Evolutionary conservation across 2,113 vertebrate genomes (phyloP), one percentile per base, ranked within the genome.

Genomic region (Cottus gobio): DNA sequence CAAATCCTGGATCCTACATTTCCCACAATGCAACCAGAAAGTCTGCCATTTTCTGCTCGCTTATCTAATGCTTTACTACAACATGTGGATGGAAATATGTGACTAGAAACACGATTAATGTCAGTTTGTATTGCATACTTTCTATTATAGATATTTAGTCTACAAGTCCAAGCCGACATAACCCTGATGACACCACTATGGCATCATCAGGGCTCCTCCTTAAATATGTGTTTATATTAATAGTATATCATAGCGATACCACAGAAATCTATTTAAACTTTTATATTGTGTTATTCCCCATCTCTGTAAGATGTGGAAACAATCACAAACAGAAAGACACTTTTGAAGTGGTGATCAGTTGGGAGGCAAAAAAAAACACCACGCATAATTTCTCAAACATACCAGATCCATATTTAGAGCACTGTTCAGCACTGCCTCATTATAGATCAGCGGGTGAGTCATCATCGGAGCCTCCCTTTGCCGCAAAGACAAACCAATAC

Each of bases 401-500:
- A n/a, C 12, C 37, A 30, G 56, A 42, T 83, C 37, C 0, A 7
- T 42, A 39, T 84, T 84, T 56, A 52, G n/a, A 62, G 65, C 42
- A n/a, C 28, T 46, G 71, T 71, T 76, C 39, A 75, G 46, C 7
- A 60, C 54, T 22, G 82, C 75, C 69, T 90, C 56, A 74, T 86
- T 80, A 64, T 2, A 60, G 61, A 83, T 54, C 28, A 82, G 4
- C 65, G 73, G 69, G 26, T 83, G 85, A 91, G 74, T 90, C 89
- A 87, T 67, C 12, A 39, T 63, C 42, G 3, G 67, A 77, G 60
- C 46, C 2, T 88, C 71, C 30, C 67, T 73, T 7, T 61, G 66
- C 58, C 42, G 44, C 44, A 83, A 67, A 77, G 57, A 71, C 69
- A 77, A 85, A 52, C 65, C 28, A 71, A 75, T 50, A 46, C 70